These are phyloP conservation scores for Latrodectus elegans DNA, from an alignment of 2,888 invertebrate genomes.

Conservation along the genomic window DNA sequence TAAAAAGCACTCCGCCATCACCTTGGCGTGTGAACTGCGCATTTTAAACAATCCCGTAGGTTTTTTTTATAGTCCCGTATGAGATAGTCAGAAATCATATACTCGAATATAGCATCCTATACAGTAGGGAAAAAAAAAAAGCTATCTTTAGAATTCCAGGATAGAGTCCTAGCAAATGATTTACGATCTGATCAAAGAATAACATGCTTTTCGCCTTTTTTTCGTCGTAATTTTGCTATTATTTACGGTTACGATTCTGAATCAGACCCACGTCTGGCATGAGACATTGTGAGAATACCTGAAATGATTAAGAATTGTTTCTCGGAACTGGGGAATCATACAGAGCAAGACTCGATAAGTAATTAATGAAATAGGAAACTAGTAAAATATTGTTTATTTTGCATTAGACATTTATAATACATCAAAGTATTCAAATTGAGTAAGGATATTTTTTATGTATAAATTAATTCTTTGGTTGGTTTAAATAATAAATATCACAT, in stretches of 20 bases:
- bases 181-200: conserved; percentile 46
- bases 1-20: conserved; percentile 16
- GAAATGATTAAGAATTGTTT: no score
- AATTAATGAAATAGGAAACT: no score
- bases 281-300: no score
- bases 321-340: no score
- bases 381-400: no score
- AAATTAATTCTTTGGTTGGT: no score
- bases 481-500: no score
- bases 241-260: conserved; percentile 45
- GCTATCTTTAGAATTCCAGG: conserved; percentile 8
- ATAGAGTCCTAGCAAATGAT: conserved; percentile 14
- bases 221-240: conserved; percentile 47
- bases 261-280: neutral
- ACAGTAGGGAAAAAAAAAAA: neutral
- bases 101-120: neutral
- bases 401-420: no score
- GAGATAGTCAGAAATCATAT: neutral
- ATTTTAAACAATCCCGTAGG: conserved; percentile 23
- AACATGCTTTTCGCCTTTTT: conserved; percentile 52
- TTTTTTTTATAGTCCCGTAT: conserved; percentile 29
- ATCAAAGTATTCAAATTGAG: no score
- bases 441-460: no score
- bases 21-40: conserved; percentile 41
- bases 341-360: no score